These are phyloP conservation scores for Larimichthys crocea DNA, from an alignment of 2,113 vertebrate genomes.

Conservation along the genomic window DNA sequence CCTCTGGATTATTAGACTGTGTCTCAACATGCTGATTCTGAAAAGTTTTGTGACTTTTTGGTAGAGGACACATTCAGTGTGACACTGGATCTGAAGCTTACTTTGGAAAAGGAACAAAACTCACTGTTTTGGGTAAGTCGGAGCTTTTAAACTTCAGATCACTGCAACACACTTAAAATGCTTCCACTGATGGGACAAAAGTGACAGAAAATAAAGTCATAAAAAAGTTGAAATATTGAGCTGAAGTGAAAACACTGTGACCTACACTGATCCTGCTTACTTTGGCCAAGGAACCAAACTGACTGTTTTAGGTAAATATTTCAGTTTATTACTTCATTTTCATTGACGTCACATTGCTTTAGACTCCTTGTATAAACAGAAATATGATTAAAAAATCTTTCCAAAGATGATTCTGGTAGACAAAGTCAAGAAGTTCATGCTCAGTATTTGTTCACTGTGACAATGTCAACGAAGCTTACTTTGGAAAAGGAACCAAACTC, in stretches of 20 bases:
- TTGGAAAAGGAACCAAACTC: conserved; percentile 68
- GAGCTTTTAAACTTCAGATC: neutral
- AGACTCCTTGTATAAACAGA: neutral
- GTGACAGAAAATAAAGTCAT: neutral
- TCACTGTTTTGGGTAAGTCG: too few relatives aligned
- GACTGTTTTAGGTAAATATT: conserved; percentile 77
- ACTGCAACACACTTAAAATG: neutral
- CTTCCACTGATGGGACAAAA: neutral
- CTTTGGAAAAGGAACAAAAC: too few relatives aligned
- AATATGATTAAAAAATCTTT: neutral
- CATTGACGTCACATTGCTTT: too few relatives aligned
- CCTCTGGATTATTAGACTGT: conserved; percentile 9
- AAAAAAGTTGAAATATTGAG: conserved; percentile 24
- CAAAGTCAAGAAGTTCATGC: conserved; percentile 16
- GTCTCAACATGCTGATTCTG: neutral
- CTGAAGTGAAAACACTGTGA: conserved; percentile 75
- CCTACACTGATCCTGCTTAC: conserved; percentile 56
- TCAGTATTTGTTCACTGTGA: conserved; percentile 41
- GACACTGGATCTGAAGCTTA: conserved; percentile 61
- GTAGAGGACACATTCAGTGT: conserved; percentile 62
- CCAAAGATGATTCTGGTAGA: neutral
- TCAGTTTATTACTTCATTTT: neutral
- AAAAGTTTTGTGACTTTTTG: conserved; percentile 55
- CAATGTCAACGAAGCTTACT: conserved; percentile 67
- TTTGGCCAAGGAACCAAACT: conserved; percentile 88